Conservation (phyloP, 2,113 vertebrate genomes). For the Aphyosemion australe region DNA sequence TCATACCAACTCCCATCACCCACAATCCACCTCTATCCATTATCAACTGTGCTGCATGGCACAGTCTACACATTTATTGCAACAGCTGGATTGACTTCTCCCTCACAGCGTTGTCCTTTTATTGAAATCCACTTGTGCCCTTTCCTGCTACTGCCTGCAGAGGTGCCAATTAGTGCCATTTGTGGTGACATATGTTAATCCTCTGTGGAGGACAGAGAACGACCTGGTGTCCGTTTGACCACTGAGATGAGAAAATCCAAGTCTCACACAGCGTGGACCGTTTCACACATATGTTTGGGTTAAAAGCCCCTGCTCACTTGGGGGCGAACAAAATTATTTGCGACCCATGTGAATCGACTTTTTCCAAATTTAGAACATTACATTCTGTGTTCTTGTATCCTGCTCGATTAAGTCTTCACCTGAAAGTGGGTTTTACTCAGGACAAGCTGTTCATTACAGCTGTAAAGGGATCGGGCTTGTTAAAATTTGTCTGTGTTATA, state of each 20-base stretch:
- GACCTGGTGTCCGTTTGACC: conserved; percentile 46
- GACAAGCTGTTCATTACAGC: conserved; percentile 63
- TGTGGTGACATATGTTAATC: conserved; percentile 76
- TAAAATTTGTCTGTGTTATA: conserved; percentile 70
- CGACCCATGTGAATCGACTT: conserved; percentile 40
- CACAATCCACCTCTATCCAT: conserved; percentile 4
- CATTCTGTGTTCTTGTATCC: conserved; percentile 29
- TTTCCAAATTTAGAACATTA: conserved; percentile 26
- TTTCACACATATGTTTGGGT: conserved; percentile 75
- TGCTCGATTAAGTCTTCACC: conserved; percentile 36
- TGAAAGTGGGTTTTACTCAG: conserved; percentile 48
- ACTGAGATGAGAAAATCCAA: conserved; percentile 52
- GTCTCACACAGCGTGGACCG: conserved; percentile 66
- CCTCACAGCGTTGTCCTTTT: conserved; percentile 48
- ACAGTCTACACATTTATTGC: conserved; percentile 29
- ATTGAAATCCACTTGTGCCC: conserved; percentile 68
- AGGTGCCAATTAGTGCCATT: conserved; percentile 86
- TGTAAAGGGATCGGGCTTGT: conserved; percentile 53
- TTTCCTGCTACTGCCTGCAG: conserved; percentile 76
- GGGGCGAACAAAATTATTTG: conserved; percentile 21
- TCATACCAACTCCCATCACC: neutral
- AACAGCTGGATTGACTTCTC: conserved; percentile 64
- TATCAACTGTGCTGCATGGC: neutral
- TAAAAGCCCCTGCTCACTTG: conserved; percentile 67
- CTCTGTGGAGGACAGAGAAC: conserved; percentile 56